phyloP scores from a whole-genome alignment of 1,140 invertebrate species.

The Spodoptera frugiperda region DNA sequence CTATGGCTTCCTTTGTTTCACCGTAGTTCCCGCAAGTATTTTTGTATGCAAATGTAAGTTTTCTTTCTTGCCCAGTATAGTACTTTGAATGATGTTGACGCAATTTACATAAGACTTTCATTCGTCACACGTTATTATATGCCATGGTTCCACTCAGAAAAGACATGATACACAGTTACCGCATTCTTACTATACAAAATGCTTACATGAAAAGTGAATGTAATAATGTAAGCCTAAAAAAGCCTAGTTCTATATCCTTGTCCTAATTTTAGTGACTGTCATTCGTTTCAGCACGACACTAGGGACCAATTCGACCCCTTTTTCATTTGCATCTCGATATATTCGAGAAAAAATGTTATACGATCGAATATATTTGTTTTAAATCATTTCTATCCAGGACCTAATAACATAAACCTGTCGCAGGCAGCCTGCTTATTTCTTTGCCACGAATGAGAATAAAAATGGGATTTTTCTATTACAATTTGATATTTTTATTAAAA shows the following conservation, averaged over 20 bases:
- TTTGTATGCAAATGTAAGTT: slow-evolving; percentile 15
- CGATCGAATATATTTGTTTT: neutral
- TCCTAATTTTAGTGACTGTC: neutral
- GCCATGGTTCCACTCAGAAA: neutral
- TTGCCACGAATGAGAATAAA: neutral
- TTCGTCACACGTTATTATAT: slow-evolving; percentile 9
- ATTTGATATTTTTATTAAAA: slow-evolving; percentile 18
- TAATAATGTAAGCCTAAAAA: too few relatives aligned
- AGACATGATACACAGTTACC: slow-evolving; percentile 4
- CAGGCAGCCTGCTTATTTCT: neutral
- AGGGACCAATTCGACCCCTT: neutral
- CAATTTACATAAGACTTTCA: slow-evolving; percentile 20
- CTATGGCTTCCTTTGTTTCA: slow-evolving; percentile 14
- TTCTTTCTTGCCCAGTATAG: neutral
- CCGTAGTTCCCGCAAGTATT: neutral
- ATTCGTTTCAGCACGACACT: neutral
- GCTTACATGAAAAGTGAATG: neutral
- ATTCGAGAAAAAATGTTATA: neutral
- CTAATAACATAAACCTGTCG: too few relatives aligned
- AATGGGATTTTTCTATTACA: neutral
- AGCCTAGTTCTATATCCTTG: neutral
- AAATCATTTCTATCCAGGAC: neutral
- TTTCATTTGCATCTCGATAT: slow-evolving; percentile 19
- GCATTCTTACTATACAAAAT: neutral
- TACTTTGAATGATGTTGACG: slow-evolving; percentile 10